These are phyloP conservation scores for Zophobas morio DNA, from an alignment of 1,140 invertebrate genomes.

Conservation along the genomic window DNA sequence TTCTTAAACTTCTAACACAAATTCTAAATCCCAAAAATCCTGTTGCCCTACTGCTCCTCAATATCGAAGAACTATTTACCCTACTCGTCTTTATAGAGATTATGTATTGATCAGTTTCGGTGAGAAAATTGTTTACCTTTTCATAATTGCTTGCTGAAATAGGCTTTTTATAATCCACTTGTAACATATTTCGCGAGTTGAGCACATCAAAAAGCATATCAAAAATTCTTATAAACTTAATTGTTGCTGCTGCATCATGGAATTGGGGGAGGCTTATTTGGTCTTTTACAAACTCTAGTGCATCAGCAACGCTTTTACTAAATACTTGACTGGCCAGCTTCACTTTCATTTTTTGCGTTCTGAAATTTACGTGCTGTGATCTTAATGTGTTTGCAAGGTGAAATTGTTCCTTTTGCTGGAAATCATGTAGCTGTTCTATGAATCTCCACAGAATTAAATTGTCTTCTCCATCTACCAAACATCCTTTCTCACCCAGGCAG, in stretches of 20 bases:
- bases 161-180: too few species aligned
- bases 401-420: neutral
- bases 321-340: neutral
- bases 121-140: neutral
- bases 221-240: neutral
- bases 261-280: too few species aligned
- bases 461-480: neutral
- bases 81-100: neutral
- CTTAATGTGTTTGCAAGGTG: neutral
- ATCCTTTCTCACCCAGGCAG: neutral
- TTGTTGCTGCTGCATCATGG: neutral
- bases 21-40: conserved; percentile 59
- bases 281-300: neutral
- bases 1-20: conserved; percentile 50
- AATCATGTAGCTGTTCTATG: neutral
- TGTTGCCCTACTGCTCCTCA: conserved; percentile 35
- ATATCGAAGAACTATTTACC: neutral
- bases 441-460: neutral
- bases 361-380: neutral
- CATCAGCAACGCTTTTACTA: neutral
- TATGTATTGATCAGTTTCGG: neutral
- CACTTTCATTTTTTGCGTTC: neutral
- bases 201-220: neutral
- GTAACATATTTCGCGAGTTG: too few species aligned
- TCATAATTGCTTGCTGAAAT: too few species aligned